These are phyloP conservation scores for Numenius arquata DNA, from an alignment of 2,113 vertebrate species.

Conservation along the genomic window DNA sequence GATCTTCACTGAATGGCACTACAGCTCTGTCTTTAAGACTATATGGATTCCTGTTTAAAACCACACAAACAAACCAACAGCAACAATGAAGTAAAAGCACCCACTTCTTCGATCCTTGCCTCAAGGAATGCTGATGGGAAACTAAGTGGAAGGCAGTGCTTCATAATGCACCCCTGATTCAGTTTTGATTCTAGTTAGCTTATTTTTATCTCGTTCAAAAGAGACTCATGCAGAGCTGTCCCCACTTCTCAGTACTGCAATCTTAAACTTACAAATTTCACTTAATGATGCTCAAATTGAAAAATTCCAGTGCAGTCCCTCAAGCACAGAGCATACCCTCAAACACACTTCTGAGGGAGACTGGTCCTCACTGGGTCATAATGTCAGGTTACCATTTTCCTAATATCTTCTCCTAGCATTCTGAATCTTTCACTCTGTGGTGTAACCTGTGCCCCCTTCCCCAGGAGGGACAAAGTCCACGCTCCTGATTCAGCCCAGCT, in stretches of 20 bases:
- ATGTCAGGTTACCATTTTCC: not conserved
- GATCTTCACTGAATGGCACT: not conserved
- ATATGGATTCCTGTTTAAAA: not conserved
- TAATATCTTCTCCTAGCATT: not conserved
- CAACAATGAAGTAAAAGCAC: not conserved
- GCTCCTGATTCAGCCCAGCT: not conserved
- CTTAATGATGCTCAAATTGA: not conserved
- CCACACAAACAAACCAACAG: not conserved
- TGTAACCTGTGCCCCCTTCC: not conserved
- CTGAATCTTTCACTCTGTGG: not conserved
- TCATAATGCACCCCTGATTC: not conserved
- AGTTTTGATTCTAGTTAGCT: not conserved
- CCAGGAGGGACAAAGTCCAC: not conserved
- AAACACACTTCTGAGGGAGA: not conserved
- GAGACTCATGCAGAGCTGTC: not conserved
- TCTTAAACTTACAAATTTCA: not conserved
- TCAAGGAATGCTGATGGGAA: not conserved
- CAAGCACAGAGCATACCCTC: not conserved
- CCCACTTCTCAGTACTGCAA: not conserved
- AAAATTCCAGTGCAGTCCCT: not conserved
- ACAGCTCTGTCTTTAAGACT: not conserved
- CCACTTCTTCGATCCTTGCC: not conserved
- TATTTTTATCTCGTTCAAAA: not conserved
- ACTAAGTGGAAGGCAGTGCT: not conserved
- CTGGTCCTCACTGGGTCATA: accelerated